Percentiles rank a stretch among this genome's conserved stretches.
phyloP scores from a whole-genome alignment of 1,140 invertebrate species.

The Scaptomyza hsui region DNA sequence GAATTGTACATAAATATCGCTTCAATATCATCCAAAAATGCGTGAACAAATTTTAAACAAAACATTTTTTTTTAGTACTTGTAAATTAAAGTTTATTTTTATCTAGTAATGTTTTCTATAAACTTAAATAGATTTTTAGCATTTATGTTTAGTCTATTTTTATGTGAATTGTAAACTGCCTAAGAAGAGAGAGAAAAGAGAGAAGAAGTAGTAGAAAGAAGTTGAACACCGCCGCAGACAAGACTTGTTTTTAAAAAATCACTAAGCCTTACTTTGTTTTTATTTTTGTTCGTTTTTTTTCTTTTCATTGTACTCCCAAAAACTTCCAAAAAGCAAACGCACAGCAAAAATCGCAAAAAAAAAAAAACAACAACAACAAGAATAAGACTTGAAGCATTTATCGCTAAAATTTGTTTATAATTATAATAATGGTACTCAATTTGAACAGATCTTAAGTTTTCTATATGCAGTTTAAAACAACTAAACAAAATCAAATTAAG shows the following conservation, averaged over 20 bases:
- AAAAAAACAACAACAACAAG: conserved; percentile 47
- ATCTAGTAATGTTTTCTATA: conserved; percentile 15
- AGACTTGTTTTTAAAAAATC: conserved; percentile 31
- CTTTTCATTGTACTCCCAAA: conserved; percentile 15
- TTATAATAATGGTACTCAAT: conserved; percentile 61
- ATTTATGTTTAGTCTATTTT: conserved; percentile 15
- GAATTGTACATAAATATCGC: conserved; percentile 43
- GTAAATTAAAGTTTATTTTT: not conserved
- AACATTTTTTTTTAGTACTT: not conserved
- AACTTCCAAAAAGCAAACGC: conserved; percentile 17
- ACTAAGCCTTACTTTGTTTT: conserved; percentile 1
- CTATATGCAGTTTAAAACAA: not conserved
- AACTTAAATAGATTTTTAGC: conserved; percentile 20
- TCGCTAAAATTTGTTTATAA: conserved; percentile 53
- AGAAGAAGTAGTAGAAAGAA: not conserved
- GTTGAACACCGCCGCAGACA: conserved; percentile 21
- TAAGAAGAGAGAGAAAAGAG: not conserved
- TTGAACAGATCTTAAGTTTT: conserved; percentile 37
- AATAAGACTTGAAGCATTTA: conserved; percentile 79
- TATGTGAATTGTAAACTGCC: conserved; percentile 47
- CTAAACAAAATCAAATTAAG: conserved; percentile 53
- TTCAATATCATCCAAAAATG: conserved; percentile 38
- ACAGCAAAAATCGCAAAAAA: conserved; percentile 39
- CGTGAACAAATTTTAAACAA: conserved; percentile 28
- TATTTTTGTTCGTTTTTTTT: not conserved